Evolutionary conservation across 1,140 invertebrate genomes (phyloP), one percentile per base, ranked within the genome.

Genomic region (Atta colombica): DNA sequence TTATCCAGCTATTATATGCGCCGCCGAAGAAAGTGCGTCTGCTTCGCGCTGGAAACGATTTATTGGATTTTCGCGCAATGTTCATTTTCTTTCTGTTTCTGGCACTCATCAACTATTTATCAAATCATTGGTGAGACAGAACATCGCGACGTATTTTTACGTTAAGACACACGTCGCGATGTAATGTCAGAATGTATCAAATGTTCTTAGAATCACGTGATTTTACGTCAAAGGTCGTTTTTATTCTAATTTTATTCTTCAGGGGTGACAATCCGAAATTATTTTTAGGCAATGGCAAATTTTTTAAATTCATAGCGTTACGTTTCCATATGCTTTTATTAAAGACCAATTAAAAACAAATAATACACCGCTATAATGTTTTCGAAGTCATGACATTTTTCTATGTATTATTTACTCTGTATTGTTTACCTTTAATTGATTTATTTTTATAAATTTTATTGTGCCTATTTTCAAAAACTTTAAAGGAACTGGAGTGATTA

Each of bases 1-100:
- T 84, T 53, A 80, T 87, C 84, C 74, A 25, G 39, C 63, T 89
- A 66, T 77, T 74, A 87, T 66, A 86, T 61, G 58, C 35, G 75
- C 60, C 25, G 31, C 45, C 21, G 53, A 82, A 68, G 49, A 55
- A 51, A 86, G 12, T 21, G 53, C 7, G 2, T n/a, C 63, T 21
- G 28, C 21, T 14, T 75, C 28, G 5, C 25, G n/a, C 7, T 8
- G 12, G 1, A 69, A 6, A 85, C 16, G 78, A 77, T 85, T 85
- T 66, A 55, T 85, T 2, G 78, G 55, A 35, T 77, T 58, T 75
- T 77, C 77, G 49, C 12, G 18, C 12, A 5, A 35, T 25, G 7
- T 2, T 71, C 31, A 1, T 61, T 10, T 65, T 25, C 58, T 75
- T 58, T 3, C 10, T 63, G 12, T 45, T 39, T 31, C 39, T 58